A percentile compares a stretch with the other conserved stretches of the same genome.
Conservation (phyloP, 2,888 invertebrate species). For the Calliopum simillimum region DNA sequence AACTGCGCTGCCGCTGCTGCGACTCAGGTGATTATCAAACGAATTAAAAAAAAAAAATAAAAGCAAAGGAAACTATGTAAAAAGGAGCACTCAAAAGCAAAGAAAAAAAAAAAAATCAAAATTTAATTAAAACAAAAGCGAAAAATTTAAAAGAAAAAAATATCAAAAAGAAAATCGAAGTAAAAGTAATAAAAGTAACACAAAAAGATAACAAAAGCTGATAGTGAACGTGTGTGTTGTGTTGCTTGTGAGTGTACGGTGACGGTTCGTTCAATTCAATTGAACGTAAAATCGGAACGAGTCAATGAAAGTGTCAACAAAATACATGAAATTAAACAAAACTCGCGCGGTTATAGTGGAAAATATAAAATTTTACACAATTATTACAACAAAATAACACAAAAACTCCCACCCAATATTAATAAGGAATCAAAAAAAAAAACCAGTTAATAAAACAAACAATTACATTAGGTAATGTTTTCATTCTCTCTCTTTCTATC, state of each 20-base stretch:
- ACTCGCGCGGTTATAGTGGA: background rate
- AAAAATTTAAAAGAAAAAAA: slow-evolving; percentile 5
- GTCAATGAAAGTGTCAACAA: background rate
- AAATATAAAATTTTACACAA: background rate
- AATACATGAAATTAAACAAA: slow-evolving; percentile 14
- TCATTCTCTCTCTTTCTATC: background rate
- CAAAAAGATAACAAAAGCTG: slow-evolving; percentile 6
- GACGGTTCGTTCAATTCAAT: background rate
- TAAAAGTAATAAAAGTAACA: slow-evolving; percentile 17
- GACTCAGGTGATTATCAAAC: slow-evolving; percentile 20
- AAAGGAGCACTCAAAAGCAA: background rate
- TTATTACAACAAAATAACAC: background rate
- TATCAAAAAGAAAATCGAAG: slow-evolving; percentile 16
- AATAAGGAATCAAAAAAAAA: too few species aligned
- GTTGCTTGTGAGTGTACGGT: background rate
- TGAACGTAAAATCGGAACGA: background rate
- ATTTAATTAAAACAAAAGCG: background rate
- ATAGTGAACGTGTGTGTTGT: background rate
- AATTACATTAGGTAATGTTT: slow-evolving; percentile 20
- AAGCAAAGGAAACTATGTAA: background rate
- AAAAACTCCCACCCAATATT: slow-evolving; percentile 17
- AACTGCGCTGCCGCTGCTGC: background rate
- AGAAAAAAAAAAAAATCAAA: slow-evolving; percentile 20
- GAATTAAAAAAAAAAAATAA: background rate
- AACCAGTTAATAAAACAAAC: too few species aligned